A percentile compares a stretch with the other conserved stretches of the same genome.
These are phyloP conservation scores for Stichopus chloronotus DNA, from an alignment of 35 echinoderm and acorn worm species.

Conservation along the genomic window DNA sequence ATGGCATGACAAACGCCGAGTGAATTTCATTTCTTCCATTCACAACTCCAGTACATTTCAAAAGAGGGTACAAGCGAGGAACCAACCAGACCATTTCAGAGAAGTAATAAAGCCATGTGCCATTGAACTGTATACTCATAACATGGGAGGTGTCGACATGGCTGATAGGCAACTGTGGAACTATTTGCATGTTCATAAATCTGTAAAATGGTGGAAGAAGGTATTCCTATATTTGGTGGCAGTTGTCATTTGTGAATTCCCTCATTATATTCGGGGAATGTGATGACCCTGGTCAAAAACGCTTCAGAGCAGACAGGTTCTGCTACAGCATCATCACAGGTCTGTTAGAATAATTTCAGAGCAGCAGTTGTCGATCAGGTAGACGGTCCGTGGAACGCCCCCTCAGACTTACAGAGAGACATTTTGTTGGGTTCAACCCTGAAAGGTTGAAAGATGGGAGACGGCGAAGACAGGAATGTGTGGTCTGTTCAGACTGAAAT, in stretches of 20 bases:
- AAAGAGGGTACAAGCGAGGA: constrained; percentile 37
- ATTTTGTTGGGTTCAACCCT: constrained; percentile 47
- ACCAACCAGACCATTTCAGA: constrained; percentile 1
- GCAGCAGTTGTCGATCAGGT: background rate
- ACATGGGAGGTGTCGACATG: constrained; percentile 86
- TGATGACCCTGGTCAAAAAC: background rate
- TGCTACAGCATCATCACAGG: background rate
- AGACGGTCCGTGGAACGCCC: background rate
- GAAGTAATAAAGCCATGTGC: constrained; percentile 57
- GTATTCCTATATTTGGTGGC: constrained; percentile 46
- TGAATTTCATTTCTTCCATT: constrained; percentile 16
- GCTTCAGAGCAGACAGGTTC: constrained; percentile 27
- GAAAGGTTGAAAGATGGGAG: constrained; percentile 35
- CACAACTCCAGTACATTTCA: constrained; percentile 44
- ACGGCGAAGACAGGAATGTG: constrained; percentile 39
- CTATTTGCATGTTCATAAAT: constrained; percentile 61
- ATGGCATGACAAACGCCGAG: background rate
- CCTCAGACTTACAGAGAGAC: constrained; percentile 38
- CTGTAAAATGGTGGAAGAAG: constrained; percentile 71
- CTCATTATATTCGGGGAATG: constrained; percentile 25
- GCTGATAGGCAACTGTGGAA: constrained; percentile 61
- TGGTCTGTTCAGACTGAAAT: constrained; percentile 50
- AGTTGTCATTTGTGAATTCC: constrained; percentile 49
- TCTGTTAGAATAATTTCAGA: constrained; percentile 27
- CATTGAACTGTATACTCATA: constrained; percentile 61